Base-by-base conservation (phyloP, 2,797 vertebrate genomes). In the Dendrocincla fuliginosa region DNA sequence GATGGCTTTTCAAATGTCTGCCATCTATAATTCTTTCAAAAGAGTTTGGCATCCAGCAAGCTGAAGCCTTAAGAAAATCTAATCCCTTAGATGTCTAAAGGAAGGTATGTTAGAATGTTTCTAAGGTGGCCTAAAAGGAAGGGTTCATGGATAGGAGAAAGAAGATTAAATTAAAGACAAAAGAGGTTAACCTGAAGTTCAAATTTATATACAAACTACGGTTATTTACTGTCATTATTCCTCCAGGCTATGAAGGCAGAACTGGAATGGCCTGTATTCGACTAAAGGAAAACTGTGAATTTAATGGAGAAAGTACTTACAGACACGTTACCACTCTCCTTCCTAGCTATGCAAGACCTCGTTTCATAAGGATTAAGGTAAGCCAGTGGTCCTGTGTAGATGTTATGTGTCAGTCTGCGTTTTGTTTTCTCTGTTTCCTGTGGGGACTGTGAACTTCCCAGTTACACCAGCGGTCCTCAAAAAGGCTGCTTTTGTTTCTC, bases 281-380 rank as follows among this genome's bases (percentile, higher is more conserved):
- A 25, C 85, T 99, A 22, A 98, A 97, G 78, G 97, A 98, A 53
- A 98, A 98, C 60, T 93, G 78, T 81, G 96, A 97, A 84, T 99
- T 99, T 96, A 98, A 99, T 28, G 78, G 98, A 35, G 96, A 92
- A 78, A 97, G 97, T 44, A 63, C 96, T 28, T 98, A 98, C 69
- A 95, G 97, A 46, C 98, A 98, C 2, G 39, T 99, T 32, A 97
- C 96, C 18, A 97, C 95, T 78, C 97, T 95, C 91, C 98, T 99
- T 55, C 99, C 99, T 11, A 94, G 78, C 46, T 99, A 99, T 0
- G 98, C 98, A 20, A 98, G 98, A 52, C 98, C 99, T 9, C 97
- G 95, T 37, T 99, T 99, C 89, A 94, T 99, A 70, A 98, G 99
- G 87, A 95, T 99, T 89, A 99, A 99, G 98, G 99, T 99, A 96